Base-by-base conservation (phyloP, 2,888 invertebrate species). In the Myathropa florea region DNA sequence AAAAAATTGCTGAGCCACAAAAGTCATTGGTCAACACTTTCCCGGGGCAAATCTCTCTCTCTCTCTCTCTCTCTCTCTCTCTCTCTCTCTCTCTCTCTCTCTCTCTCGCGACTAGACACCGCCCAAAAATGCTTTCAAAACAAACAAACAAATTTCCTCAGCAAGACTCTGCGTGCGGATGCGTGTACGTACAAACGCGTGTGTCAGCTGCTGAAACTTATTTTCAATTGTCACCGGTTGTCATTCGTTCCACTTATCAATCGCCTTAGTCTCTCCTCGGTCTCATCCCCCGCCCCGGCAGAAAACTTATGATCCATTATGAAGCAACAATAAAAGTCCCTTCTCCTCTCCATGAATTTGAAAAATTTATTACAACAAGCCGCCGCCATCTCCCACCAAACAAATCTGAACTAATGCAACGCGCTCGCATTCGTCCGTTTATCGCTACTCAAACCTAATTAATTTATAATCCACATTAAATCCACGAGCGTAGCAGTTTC, bases 401-500 rank as follows among this genome's bases (percentile, higher is more conserved):
- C 33, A 57, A 55, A 33, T 33, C 55, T 3, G 24, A 33, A 57
- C 55, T 30, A 57, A 68, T 21, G 65, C 21, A 23, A 18, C 18
- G 4, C 23, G 36, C 14, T 46, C 24, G 24, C 23, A 24, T 71
- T 39, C 18, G 57, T 23, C 23, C 61, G 39, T 71, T 21, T 46
- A 28, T 39, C n/a, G 30, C 36, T 12, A 18, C 39, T 71, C 39
- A 60, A 46, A 28, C 4, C 33, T 63, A 72, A 72, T 63, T 61
- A 72, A 72, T 72, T 72, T 63, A 46, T 72, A 63, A 72, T 63
- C 23, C 72, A 61, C 61, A 72, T 72, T 61, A 72, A 63, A 24
- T 53, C 61, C 72, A 63, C 59, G 61, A 63, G 53, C 39, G 53
- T 63, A n/a, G 46, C 26, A 53, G 39, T 63, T 63, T 72, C 72